These are phyloP conservation scores for Bombus haemorrhoidalis DNA, from an alignment of 1,140 invertebrate genomes.

Conservation along the genomic window DNA sequence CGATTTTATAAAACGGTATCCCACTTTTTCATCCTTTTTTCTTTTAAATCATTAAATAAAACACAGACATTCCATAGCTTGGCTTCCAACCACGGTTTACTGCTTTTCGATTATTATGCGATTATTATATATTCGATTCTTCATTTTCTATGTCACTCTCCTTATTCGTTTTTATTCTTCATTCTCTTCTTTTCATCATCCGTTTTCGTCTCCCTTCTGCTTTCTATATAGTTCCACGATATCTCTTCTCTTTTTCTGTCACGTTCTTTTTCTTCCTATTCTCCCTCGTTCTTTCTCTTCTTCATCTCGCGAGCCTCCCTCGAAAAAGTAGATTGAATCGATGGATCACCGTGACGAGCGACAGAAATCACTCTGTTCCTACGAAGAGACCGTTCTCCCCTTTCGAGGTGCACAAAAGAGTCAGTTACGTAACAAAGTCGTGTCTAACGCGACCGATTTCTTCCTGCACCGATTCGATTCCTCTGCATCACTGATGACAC, in stretches of 20 bases:
- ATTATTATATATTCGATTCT: too few relatives aligned
- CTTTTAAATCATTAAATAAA: not conserved
- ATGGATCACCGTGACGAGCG: constrained; percentile 22
- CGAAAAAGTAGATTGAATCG: constrained; percentile 20
- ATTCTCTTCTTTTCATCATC: not conserved
- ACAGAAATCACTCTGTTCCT: not conserved
- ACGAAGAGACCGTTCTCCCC: not conserved
- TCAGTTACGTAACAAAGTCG: constrained; percentile 1
- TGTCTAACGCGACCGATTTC: constrained; percentile 12
- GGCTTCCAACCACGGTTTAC: not conserved
- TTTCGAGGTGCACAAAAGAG: not conserved
- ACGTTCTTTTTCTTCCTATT: not conserved
- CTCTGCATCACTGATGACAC: not conserved
- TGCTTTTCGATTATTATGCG: too few relatives aligned
- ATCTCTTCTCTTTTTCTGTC: not conserved
- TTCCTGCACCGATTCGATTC: not conserved
- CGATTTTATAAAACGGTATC: not conserved
- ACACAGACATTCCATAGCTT: not conserved
- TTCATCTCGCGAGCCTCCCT: not conserved
- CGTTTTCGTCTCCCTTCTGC: not conserved
- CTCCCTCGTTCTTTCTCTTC: not conserved
- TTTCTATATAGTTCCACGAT: too few relatives aligned
- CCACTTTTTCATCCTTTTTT: not conserved
- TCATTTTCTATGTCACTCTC: not conserved
- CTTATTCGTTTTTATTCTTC: not conserved